Evolutionary conservation across 2,888 invertebrate genomes (phyloP).

Genomic region (Caenorhabditis sp.): DNA sequence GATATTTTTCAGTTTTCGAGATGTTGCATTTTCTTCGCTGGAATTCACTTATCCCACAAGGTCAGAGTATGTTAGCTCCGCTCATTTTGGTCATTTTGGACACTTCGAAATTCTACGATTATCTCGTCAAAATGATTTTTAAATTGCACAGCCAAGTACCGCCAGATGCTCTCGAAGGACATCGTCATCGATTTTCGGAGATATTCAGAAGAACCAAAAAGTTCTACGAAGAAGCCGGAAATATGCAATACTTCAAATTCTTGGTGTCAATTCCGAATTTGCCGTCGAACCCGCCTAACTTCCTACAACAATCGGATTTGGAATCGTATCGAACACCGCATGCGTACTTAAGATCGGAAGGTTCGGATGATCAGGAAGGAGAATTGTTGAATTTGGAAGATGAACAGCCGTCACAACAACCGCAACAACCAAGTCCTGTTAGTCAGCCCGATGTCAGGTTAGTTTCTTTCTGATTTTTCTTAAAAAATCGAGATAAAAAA

Average conservation of each 20-base stretch:
- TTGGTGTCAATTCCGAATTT: slow-evolving; percentile 89
- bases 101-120: slow-evolving; percentile 93
- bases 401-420: slow-evolving; percentile 40
- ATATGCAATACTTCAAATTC: slow-evolving; percentile 95
- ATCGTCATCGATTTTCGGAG: slow-evolving; percentile 80
- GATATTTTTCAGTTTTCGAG: slow-evolving; percentile 81
- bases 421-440: slow-evolving; percentile 38
- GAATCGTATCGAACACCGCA: slow-evolving; percentile 92
- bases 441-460: slow-evolving; percentile 44
- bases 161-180: slow-evolving; percentile 88
- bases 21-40: slow-evolving; percentile 91
- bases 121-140: slow-evolving; percentile 93
- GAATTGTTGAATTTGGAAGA: slow-evolving; percentile 55
- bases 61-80: slow-evolving; percentile 94
- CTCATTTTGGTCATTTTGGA: slow-evolving; percentile 86
- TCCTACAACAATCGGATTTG: slow-evolving; percentile 88
- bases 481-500: too few relatives aligned
- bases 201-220: slow-evolving; percentile 78
- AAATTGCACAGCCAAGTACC: slow-evolving; percentile 88
- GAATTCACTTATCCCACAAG: slow-evolving; percentile 95
- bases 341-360: slow-evolving; percentile 72
- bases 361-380: slow-evolving; percentile 59
- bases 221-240: slow-evolving; percentile 91
- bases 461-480: too few relatives aligned
- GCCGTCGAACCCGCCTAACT: slow-evolving; percentile 91